phyloP scores from a whole-genome alignment of 2,113 vertebrate genomes.

The Oplegnathus fasciatus region DNA sequence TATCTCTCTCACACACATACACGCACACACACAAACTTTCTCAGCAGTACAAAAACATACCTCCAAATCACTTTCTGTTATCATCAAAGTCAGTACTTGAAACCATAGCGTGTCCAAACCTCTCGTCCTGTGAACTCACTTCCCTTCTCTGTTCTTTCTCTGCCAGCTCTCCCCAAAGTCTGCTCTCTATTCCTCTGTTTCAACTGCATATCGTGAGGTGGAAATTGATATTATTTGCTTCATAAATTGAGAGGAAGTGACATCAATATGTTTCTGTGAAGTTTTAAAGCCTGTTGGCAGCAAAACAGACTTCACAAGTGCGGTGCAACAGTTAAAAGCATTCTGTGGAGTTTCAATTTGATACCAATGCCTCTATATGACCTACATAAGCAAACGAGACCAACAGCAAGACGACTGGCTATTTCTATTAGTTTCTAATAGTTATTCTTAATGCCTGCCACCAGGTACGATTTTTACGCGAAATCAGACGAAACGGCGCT shows the following conservation, averaged over 20 bases:
- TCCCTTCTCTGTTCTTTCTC: conserved; percentile 2
- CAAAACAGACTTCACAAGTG: not conserved
- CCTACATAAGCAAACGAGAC: too few relatives aligned
- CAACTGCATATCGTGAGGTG: not conserved
- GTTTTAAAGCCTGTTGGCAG: not conserved
- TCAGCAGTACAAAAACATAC: conserved; percentile 38
- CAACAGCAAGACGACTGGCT: too few relatives aligned
- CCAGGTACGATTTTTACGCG: too few relatives aligned
- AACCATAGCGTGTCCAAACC: conserved; percentile 46
- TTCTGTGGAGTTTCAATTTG: too few relatives aligned
- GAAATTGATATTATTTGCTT: conserved; percentile 14
- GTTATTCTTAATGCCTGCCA: too few relatives aligned
- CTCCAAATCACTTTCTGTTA: conserved; percentile 55
- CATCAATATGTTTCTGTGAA: not conserved
- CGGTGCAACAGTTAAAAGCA: not conserved
- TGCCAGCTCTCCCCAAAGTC: not conserved
- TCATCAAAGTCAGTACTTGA: conserved; percentile 54
- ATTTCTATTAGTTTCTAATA: too few relatives aligned
- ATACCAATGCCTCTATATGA: too few relatives aligned
- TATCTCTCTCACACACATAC: not conserved
- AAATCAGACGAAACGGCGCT: too few relatives aligned
- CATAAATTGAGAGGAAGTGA: not conserved
- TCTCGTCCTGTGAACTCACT: conserved; percentile 18
- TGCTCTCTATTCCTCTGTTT: not conserved
- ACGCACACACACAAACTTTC: conserved; percentile 25